Percentiles rank a stretch among this genome's conserved stretches.
Conservation (phyloP, 2,797 vertebrate genomes). For the Pyrrhura leucotis region DNA sequence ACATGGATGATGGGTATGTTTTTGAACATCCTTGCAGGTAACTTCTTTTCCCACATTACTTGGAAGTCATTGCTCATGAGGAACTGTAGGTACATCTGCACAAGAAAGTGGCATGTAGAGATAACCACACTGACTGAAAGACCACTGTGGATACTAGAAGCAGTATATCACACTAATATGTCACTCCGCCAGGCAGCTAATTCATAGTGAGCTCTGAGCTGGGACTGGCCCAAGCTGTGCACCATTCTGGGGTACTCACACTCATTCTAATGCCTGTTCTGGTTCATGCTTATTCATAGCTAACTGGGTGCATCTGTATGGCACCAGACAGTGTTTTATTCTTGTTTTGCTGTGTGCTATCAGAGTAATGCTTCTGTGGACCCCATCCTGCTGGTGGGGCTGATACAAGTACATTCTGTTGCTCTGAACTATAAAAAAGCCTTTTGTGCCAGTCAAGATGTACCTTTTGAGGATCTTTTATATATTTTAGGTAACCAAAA, state of each 20-base stretch:
- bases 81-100: background rate
- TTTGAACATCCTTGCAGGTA: background rate
- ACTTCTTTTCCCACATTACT: background rate
- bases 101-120: background rate
- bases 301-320: background rate
- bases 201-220: background rate
- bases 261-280: background rate
- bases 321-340: background rate
- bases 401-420: background rate
- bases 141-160: background rate
- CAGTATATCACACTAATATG: rapidly evolving
- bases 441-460: background rate
- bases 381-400: background rate
- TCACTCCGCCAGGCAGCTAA: background rate
- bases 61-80: background rate
- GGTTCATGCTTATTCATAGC: background rate
- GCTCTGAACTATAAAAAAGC: background rate
- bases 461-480: background rate
- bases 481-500: background rate
- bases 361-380: background rate
- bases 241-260: rapidly evolving
- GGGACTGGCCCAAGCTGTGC: background rate
- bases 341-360: background rate
- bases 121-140: background rate
- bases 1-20: background rate